These are phyloP conservation scores for Anguilla marmorata DNA, from an alignment of 2,797 vertebrate species.

Conservation along the genomic window DNA sequence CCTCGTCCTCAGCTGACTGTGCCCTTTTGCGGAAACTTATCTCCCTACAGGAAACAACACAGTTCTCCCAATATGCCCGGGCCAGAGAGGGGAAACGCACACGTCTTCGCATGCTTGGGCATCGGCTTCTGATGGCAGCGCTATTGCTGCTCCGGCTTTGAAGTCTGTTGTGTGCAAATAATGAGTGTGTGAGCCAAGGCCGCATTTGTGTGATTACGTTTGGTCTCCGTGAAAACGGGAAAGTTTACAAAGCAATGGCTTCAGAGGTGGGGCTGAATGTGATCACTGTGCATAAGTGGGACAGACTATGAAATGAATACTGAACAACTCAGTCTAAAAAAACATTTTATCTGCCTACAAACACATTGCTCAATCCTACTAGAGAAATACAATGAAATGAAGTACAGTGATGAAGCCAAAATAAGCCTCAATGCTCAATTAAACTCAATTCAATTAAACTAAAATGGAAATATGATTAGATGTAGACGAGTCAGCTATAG, in stretches of 20 bases:
- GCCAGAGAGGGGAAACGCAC: conserved; percentile 51
- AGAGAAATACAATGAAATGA: conserved; percentile 2
- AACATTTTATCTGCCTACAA: neutral
- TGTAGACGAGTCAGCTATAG: neutral
- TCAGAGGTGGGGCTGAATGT: neutral
- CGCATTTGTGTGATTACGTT: neutral
- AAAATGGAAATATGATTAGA: neutral
- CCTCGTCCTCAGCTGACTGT: conserved; percentile 78
- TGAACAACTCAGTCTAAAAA: neutral
- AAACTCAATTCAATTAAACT: neutral
- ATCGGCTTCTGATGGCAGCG: conserved; percentile 44
- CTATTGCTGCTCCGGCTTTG: conserved; percentile 35
- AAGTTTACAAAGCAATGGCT: neutral
- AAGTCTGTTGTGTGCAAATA: conserved; percentile 25
- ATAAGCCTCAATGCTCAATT: neutral
- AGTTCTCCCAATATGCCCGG: conserved; percentile 46
- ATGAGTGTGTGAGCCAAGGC: conserved; percentile 28
- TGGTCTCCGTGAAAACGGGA: neutral
- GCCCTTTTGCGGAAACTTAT: conserved; percentile 72
- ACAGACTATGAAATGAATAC: neutral
- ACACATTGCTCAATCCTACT: neutral
- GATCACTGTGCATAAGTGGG: neutral
- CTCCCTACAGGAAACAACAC: conserved; percentile 74
- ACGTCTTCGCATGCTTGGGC: conserved; percentile 40
- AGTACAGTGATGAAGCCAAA: neutral